These are phyloP conservation scores for Casuarius casuarius DNA, from an alignment of 2,113 vertebrate genomes.

Conservation along the genomic window DNA sequence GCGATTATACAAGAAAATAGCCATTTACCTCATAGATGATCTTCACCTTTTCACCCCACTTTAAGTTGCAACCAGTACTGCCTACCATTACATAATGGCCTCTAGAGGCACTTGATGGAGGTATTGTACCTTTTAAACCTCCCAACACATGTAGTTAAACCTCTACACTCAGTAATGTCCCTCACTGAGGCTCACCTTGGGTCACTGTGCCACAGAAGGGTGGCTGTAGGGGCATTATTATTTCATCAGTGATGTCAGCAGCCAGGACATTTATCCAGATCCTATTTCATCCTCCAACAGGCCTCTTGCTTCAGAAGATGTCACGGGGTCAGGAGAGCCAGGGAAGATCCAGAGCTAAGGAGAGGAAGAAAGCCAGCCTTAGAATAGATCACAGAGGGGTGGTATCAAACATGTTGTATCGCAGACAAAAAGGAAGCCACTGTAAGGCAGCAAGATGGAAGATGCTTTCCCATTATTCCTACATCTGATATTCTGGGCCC, in stretches of 20 bases:
- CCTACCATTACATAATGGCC: neutral
- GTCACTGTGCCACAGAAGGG: neutral
- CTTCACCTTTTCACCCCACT: neutral
- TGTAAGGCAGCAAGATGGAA: neutral
- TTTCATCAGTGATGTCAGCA: neutral
- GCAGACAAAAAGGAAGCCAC: neutral
- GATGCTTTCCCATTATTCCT: neutral
- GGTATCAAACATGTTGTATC: rapidly evolving
- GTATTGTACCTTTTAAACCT: neutral
- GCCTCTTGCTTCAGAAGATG: neutral
- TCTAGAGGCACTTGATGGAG: neutral
- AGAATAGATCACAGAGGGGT: neutral
- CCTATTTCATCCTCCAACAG: neutral
- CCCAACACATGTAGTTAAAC: neutral
- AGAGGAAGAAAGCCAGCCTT: neutral
- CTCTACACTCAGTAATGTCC: neutral
- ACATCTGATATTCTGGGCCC: neutral
- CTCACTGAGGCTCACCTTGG: neutral
- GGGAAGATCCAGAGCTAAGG: neutral
- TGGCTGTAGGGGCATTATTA: rapidly evolving
- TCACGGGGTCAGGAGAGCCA: neutral
- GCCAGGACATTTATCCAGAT: neutral
- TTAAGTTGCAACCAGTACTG: neutral
- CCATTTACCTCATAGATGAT: neutral
- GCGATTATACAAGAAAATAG: neutral